A percentile compares a stretch with the other conserved stretches of the same genome.
Conservation (phyloP, 2,888 invertebrate genomes). For the Synanthedon myopaeformis region DNA sequence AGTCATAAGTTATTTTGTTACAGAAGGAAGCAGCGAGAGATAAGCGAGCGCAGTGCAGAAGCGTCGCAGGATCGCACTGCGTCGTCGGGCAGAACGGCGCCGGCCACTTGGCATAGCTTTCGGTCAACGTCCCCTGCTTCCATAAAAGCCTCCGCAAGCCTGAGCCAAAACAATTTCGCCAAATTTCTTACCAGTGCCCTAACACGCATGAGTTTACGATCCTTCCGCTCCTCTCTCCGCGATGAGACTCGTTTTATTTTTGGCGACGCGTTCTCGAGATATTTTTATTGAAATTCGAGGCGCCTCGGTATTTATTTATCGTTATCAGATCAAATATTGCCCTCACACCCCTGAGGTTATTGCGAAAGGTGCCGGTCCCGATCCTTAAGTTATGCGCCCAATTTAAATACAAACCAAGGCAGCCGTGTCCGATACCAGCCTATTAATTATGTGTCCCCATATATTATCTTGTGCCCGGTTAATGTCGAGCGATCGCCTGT, state of each 20-base stretch:
- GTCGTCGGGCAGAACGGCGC: constrained; percentile 63
- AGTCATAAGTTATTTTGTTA: constrained; percentile 44
- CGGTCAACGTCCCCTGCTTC: constrained; percentile 57
- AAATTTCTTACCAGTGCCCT: constrained; percentile 60
- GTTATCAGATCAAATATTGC: constrained; percentile 43
- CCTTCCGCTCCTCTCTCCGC: constrained; percentile 28
- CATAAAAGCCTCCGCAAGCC: constrained; percentile 58
- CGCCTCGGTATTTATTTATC: constrained; percentile 37
- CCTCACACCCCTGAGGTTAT: constrained; percentile 18
- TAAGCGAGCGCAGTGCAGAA: constrained; percentile 62
- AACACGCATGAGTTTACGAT: constrained; percentile 63
- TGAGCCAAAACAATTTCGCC: constrained; percentile 65
- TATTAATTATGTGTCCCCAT: not conserved
- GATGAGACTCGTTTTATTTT: constrained; percentile 42
- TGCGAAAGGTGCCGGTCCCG: constrained; percentile 16
- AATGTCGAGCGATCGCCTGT: not conserved
- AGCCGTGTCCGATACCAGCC: not conserved
- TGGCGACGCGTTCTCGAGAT: constrained; percentile 24
- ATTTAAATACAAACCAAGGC: constrained; percentile 15
- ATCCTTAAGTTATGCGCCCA: constrained; percentile 15
- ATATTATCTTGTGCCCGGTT: not conserved
- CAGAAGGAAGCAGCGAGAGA: constrained; percentile 31
- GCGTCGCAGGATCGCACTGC: constrained; percentile 45
- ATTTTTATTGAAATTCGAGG: constrained; percentile 47
- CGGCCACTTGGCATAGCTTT: constrained; percentile 59